Percentiles rank a stretch among this genome's conserved stretches.
These are phyloP conservation scores for Pocillopora verrucosa DNA, from an alignment of 64 coral and sea anemone genomes.

Conservation along the genomic window DNA sequence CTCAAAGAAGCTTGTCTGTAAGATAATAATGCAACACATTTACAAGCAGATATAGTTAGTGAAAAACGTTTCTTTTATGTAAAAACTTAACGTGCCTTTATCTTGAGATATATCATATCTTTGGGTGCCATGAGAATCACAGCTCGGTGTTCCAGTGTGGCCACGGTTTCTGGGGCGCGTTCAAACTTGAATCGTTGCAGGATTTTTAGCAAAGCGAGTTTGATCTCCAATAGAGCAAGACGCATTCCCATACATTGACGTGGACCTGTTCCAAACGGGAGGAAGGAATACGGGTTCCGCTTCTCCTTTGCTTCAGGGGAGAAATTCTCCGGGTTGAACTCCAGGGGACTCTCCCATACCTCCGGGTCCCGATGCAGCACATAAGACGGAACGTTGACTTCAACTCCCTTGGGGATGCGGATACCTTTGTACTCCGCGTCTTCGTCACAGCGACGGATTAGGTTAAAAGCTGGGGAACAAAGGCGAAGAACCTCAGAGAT, in stretches of 20 bases:
- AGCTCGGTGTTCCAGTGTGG: slow-evolving; percentile 52
- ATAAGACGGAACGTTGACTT: slow-evolving; percentile 64
- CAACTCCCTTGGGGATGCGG: slow-evolving; percentile 60
- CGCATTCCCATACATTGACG: slow-evolving; percentile 84
- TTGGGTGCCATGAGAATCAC: slow-evolving; percentile 55
- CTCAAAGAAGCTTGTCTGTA: no score
- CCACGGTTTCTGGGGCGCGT: slow-evolving; percentile 56
- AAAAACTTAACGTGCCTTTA: slow-evolving; percentile 48
- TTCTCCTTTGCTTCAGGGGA: slow-evolving; percentile 63
- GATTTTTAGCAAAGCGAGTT: slow-evolving; percentile 50
- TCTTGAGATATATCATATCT: slow-evolving; percentile 54
- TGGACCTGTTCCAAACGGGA: slow-evolving; percentile 79
- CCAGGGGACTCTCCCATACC: slow-evolving; percentile 66
- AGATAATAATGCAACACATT: no score
- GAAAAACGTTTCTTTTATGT: neutral
- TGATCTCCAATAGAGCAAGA: slow-evolving; percentile 75
- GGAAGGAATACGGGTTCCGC: slow-evolving; percentile 67
- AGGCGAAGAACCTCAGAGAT: slow-evolving; percentile 70
- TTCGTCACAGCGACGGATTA: slow-evolving; percentile 37
- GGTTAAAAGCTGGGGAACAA: slow-evolving; percentile 34
- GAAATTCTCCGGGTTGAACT: slow-evolving; percentile 80
- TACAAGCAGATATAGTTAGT: no score
- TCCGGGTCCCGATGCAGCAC: slow-evolving; percentile 78
- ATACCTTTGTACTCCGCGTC: slow-evolving; percentile 51
- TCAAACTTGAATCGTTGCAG: slow-evolving; percentile 73